Base-by-base conservation (phyloP, 1,140 invertebrate species). In the Epicauta chinensis region DNA sequence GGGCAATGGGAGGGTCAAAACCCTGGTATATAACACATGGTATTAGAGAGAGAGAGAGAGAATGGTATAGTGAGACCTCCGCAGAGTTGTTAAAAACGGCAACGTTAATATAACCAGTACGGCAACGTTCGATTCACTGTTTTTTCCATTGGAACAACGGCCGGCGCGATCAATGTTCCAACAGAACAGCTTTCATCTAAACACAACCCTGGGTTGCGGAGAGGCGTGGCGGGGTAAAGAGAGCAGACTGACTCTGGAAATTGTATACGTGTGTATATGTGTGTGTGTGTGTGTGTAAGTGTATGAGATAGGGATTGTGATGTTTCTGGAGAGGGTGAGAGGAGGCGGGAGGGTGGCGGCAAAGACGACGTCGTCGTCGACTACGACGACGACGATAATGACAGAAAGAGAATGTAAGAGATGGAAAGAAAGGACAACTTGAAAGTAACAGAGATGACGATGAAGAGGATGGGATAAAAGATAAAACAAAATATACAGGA, bases 201-300 rank as follows among this genome's bases (percentile, higher is more conserved):
- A 34, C 23, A 23, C 23, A 3, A 23, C 23, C 4, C 23, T 7
- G 23, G 23, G 23, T 7, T 23, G 7, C 23, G 2, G 23, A 23
- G 23, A 23, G 23, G 7, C 23, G 2, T 3, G 7, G 23, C 4
- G 23, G 4, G 23, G 7, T 7, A 23, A 23, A 7, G 23, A 23
- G 4, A 44, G 48, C 23, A 44, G 47, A 55, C 38, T 55, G 53
- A 59, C 57, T 59, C 52, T 58, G 32, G 55, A 58, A 58, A 58
- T 51, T 55, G 23, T n/a, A n/a, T n/a, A n/a, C 2, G 23, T 23
- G 4, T 23, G 23, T 23, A 23, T 23, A 23, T 23, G 23, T 23
- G 4, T 23, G 23, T 23, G 23, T 5, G 17, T 4, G 23, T 23
- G 23, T 23, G 23, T 5, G 17, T 4, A 7, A 23, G 23, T 23